These are phyloP conservation scores for Campoletis raptor DNA, from an alignment of 2,888 invertebrate genomes.

Conservation along the genomic window DNA sequence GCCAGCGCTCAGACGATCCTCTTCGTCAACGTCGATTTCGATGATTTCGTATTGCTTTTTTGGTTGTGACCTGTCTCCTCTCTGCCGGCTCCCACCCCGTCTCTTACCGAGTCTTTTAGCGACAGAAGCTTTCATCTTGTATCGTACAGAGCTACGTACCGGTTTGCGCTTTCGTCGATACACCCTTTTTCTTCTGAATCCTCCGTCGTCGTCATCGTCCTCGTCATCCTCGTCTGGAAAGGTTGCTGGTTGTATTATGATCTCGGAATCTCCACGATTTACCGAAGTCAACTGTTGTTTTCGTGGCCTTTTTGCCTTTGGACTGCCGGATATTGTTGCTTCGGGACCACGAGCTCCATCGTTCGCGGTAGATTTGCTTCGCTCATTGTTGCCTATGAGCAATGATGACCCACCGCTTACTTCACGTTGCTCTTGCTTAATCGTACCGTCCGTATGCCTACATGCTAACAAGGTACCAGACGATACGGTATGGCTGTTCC, in stretches of 20 bases:
- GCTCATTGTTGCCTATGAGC: slow-evolving; percentile 38
- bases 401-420: neutral
- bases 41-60: slow-evolving; percentile 76
- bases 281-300: slow-evolving; percentile 83
- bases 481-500: slow-evolving; percentile 20
- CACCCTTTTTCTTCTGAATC: slow-evolving; percentile 71
- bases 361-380: neutral
- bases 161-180: slow-evolving; percentile 68
- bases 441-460: slow-evolving; percentile 15
- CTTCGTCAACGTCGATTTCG: slow-evolving; percentile 81
- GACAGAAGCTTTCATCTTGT: slow-evolving; percentile 72
- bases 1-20: slow-evolving; percentile 33
- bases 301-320: slow-evolving; percentile 80
- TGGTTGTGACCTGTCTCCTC: neutral
- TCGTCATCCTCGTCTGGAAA: slow-evolving; percentile 70
- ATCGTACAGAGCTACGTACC: slow-evolving; percentile 71
- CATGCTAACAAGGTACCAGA: slow-evolving; percentile 59
- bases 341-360: neutral
- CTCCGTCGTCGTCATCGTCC: slow-evolving; percentile 61
- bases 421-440: neutral
- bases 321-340: slow-evolving; percentile 28
- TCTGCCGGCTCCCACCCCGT: slow-evolving; percentile 72
- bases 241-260: slow-evolving; percentile 83
- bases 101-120: slow-evolving; percentile 42
- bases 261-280: slow-evolving; percentile 83